These are phyloP conservation scores for Acanthosepion esculentum DNA, from an alignment of 2,888 invertebrate genomes.

Conservation along the genomic window DNA sequence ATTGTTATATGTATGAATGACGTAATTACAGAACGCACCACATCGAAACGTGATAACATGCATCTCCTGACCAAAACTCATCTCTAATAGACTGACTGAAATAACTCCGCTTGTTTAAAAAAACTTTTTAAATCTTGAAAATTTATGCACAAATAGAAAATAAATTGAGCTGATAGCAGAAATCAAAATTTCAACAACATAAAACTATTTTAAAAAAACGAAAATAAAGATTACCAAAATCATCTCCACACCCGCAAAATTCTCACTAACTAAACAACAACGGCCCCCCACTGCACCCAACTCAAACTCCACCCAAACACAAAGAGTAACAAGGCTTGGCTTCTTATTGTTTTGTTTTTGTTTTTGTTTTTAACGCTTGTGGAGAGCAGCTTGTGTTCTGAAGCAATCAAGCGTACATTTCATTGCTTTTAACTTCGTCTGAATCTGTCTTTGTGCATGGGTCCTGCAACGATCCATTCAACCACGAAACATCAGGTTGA, in stretches of 20 bases:
- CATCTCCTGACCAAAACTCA: background rate
- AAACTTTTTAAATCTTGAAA: background rate
- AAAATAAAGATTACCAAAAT: too few relatives aligned
- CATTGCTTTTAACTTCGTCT: slow-evolving; percentile 33
- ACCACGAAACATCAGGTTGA: slow-evolving; percentile 33
- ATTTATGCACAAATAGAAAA: background rate
- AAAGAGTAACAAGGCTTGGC: too few relatives aligned
- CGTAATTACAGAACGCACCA: background rate
- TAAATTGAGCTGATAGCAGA: background rate
- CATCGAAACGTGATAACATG: background rate
- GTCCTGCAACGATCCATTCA: background rate
- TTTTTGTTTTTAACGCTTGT: background rate
- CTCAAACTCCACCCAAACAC: too few relatives aligned
- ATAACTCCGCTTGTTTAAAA: background rate
- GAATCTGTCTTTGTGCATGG: slow-evolving; percentile 8
- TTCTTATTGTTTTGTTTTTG: background rate
- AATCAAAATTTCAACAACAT: background rate
- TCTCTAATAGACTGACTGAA: background rate
- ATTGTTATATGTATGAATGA: background rate
- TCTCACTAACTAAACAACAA: too few relatives aligned
- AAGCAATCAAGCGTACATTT: background rate
- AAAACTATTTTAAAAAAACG: background rate
- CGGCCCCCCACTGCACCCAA: too few relatives aligned
- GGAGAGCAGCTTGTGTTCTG: slow-evolving; percentile 18
- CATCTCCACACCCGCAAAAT: too few relatives aligned